Percentiles rank a stretch among this genome's conserved stretches.
phyloP scores from a whole-genome alignment of 2,888 invertebrate genomes.

The Bellardia bayeri region DNA sequence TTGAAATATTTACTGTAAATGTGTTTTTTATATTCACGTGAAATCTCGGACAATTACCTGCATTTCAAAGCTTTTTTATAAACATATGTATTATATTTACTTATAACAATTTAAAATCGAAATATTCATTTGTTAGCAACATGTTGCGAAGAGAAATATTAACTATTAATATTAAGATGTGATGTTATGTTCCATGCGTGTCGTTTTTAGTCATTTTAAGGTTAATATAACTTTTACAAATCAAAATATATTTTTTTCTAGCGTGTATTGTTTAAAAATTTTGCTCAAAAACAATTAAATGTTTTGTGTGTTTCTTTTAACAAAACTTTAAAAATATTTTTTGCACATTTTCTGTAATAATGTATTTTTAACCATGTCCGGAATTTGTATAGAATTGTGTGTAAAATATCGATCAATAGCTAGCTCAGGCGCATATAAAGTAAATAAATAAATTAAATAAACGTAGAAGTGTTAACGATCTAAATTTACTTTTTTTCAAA shows the following conservation, averaged over 20 bases:
- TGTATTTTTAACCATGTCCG: neutral
- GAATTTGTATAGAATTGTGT: neutral
- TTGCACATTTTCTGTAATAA: slow-evolving; percentile 2
- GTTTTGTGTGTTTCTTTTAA: neutral
- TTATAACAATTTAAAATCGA: too few species aligned
- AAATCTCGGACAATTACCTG: too few species aligned
- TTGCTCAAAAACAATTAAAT: neutral
- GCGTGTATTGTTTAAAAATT: neutral
- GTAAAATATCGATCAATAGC: slow-evolving; percentile 27
- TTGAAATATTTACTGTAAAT: too few species aligned
- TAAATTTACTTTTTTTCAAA: slow-evolving; percentile 25
- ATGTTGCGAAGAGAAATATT: neutral
- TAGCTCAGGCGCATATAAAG: slow-evolving; percentile 30
- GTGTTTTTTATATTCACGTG: too few species aligned
- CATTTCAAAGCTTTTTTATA: too few species aligned
- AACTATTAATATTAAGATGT: too few species aligned
- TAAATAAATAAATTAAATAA: neutral
- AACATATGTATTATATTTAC: too few species aligned
- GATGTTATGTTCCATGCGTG: neutral
- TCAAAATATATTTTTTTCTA: neutral
- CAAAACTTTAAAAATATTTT: slow-evolving; percentile 26
- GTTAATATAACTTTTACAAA: slow-evolving; percentile 1
- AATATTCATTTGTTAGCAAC: neutral
- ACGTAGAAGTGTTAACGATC: slow-evolving; percentile 1
- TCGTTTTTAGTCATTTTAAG: neutral